phyloP scores from a whole-genome alignment of 2,888 invertebrate genomes.

The Cephus pygmeus region DNA sequence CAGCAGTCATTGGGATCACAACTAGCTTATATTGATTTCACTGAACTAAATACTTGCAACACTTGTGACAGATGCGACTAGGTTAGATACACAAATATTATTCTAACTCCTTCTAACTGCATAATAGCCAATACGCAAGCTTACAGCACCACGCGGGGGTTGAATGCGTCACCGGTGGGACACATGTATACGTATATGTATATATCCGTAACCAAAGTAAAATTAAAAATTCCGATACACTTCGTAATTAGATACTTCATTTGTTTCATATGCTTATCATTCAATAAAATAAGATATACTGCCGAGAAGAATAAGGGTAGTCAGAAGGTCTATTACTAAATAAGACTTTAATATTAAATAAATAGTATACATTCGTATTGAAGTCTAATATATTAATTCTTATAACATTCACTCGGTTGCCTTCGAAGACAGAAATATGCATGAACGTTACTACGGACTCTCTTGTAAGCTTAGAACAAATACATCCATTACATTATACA shows the following conservation, averaged over 20 bases:
- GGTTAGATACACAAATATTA: background rate
- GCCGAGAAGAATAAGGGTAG: background rate
- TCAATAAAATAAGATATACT: background rate
- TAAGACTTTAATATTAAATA: slow-evolving; percentile 1
- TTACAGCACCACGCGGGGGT: background rate
- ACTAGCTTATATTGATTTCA: background rate
- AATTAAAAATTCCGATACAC: background rate
- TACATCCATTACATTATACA: background rate
- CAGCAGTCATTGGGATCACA: background rate
- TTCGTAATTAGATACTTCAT: background rate
- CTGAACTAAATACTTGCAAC: background rate
- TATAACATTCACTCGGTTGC: background rate
- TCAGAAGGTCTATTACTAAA: background rate
- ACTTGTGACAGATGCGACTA: background rate
- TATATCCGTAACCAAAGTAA: background rate
- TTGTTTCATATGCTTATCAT: background rate
- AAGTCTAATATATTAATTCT: background rate
- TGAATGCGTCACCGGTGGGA: background rate
- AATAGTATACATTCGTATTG: slow-evolving; percentile 3
- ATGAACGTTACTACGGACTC: background rate
- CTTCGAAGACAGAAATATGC: background rate
- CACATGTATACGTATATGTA: background rate
- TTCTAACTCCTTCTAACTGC: background rate
- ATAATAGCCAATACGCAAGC: background rate
- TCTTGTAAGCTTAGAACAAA: background rate